Conservation (phyloP, 1,140 invertebrate genomes). For the Papilio helenus region DNA sequence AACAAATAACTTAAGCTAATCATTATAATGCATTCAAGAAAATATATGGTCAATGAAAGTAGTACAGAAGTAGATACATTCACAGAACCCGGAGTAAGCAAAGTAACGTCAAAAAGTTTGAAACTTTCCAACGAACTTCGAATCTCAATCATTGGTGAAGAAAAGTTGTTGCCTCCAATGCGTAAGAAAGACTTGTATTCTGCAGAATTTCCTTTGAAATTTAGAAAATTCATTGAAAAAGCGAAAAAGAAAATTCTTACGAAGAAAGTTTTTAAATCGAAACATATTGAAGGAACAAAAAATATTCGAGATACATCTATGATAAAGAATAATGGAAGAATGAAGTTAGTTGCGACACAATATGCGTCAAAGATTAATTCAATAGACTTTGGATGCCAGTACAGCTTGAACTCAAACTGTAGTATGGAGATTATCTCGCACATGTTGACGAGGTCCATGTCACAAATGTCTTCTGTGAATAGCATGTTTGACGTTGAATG, state of each 20-base stretch:
- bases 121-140: neutral
- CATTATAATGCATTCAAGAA: constrained; percentile 30
- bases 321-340: neutral
- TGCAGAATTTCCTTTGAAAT: neutral
- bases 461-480: constrained; percentile 46
- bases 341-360: neutral
- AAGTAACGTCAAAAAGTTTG: neutral
- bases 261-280: neutral
- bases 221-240: neutral
- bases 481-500: constrained; percentile 47
- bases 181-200: neutral
- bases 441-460: constrained; percentile 48
- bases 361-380: neutral
- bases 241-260: constrained; percentile 19
- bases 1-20: neutral
- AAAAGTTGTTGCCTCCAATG: neutral
- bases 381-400: constrained; percentile 48
- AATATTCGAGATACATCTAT: neutral
- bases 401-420: constrained; percentile 49
- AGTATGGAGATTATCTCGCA: constrained; percentile 55
- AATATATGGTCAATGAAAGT: constrained; percentile 10
- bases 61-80: neutral
- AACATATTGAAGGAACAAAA: neutral
- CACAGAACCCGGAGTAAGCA: neutral
- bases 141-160: neutral